Conservation (phyloP, 2,888 invertebrate species). For the Drosophila cognata region DNA sequence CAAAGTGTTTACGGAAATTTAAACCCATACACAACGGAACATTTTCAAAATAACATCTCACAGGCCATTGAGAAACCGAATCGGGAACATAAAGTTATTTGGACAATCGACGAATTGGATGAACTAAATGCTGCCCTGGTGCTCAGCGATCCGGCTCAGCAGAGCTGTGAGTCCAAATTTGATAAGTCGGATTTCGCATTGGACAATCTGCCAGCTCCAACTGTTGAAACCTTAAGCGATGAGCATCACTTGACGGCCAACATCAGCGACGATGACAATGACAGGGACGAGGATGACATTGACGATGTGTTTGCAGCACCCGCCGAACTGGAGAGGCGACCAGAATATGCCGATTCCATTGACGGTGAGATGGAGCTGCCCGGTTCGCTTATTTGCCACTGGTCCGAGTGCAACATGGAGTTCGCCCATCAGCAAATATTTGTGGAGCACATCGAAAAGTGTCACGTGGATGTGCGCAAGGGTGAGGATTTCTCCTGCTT, state of each 20-base stretch:
- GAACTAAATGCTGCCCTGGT: slow-evolving; percentile 68
- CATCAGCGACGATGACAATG: slow-evolving; percentile 54
- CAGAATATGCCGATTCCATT: background rate
- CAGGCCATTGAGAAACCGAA: slow-evolving; percentile 80
- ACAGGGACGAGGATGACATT: slow-evolving; percentile 51
- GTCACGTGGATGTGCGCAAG: slow-evolving; percentile 94
- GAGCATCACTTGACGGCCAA: slow-evolving; percentile 19
- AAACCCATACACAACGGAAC: slow-evolving; percentile 74
- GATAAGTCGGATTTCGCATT: slow-evolving; percentile 22
- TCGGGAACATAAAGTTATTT: slow-evolving; percentile 84
- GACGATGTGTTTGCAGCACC: slow-evolving; percentile 60
- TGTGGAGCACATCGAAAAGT: slow-evolving; percentile 93
- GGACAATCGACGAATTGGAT: slow-evolving; percentile 83
- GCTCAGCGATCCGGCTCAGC: slow-evolving; percentile 29
- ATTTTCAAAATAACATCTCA: slow-evolving; percentile 80
- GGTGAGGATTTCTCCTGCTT: slow-evolving; percentile 96
- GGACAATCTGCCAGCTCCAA: slow-evolving; percentile 37
- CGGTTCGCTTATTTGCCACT: slow-evolving; percentile 88
- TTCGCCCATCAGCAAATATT: slow-evolving; percentile 92
- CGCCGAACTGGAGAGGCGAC: slow-evolving; percentile 13
- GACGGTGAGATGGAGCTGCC: slow-evolving; percentile 30
- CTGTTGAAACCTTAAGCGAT: background rate
- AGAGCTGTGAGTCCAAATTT: background rate
- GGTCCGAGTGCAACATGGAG: slow-evolving; percentile 93
- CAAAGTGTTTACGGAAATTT: slow-evolving; percentile 50